Conservation (phyloP, 2,797 vertebrate genomes). For the Percopsis omiscomaycus region DNA sequence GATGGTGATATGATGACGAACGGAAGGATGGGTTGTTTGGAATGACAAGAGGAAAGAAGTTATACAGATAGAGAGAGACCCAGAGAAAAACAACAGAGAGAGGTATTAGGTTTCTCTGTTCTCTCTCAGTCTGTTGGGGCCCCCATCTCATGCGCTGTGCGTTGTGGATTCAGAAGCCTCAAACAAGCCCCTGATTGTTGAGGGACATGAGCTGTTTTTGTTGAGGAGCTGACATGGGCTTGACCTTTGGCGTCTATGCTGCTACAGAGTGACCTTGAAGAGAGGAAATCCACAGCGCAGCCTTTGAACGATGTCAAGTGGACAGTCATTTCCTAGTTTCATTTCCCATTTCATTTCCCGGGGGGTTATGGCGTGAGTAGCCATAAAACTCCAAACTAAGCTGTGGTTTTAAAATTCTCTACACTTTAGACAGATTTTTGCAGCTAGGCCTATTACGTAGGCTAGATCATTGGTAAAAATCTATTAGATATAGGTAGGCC, state of each 20-base stretch:
- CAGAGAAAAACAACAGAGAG: not conserved
- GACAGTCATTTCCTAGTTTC: conserved; percentile 51
- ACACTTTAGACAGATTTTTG: no score
- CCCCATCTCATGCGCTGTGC: conserved; percentile 24
- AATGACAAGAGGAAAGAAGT: not conserved
- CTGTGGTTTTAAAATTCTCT: no score
- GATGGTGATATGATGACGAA: conserved; percentile 11
- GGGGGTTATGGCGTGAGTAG: conserved; percentile 10
- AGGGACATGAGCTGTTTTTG: conserved; percentile 69
- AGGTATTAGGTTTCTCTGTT: conserved; percentile 53
- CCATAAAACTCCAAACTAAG: no score
- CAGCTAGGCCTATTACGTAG: no score
- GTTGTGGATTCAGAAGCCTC: conserved; percentile 32
- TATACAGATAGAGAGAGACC: not conserved
- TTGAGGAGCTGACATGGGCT: conserved; percentile 63
- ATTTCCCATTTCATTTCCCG: conserved; percentile 35
- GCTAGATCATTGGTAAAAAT: no score
- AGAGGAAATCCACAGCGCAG: conserved; percentile 53
- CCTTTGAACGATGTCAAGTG: conserved; percentile 61
- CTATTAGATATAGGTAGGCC: no score
- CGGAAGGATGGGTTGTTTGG: not conserved
- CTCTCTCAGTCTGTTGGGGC: conserved; percentile 1
- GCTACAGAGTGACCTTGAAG: conserved; percentile 55
- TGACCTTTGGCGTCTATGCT: conserved; percentile 68
- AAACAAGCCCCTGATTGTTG: conserved; percentile 74